These are phyloP conservation scores for Halichoerus grypus DNA, from an alignment of 2,113 vertebrate species.

Conservation along the genomic window DNA sequence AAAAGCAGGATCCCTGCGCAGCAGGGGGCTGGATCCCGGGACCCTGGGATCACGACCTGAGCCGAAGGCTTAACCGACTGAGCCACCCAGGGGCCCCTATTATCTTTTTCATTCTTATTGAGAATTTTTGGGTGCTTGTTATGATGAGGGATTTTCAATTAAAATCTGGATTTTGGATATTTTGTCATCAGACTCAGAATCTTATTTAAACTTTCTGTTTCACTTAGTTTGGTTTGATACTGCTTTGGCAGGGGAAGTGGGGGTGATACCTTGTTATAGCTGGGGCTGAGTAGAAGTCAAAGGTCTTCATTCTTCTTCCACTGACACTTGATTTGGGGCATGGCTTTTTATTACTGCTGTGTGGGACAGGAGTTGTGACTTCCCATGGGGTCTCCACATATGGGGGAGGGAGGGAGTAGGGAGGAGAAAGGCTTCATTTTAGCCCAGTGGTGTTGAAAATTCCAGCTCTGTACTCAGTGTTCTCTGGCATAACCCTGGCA, in stretches of 20 bases:
- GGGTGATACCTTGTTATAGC: background rate
- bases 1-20: background rate
- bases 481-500: background rate
- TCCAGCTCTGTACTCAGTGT: background rate
- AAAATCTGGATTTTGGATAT: background rate
- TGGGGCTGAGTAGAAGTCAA: background rate
- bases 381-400: background rate
- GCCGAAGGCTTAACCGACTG: background rate
- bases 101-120: background rate
- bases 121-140: background rate
- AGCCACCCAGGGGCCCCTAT: background rate
- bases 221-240: background rate
- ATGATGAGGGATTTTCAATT: background rate
- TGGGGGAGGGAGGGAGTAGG: background rate
- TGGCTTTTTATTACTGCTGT: background rate
- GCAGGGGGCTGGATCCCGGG: no score
- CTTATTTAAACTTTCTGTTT: background rate
- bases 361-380: background rate
- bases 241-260: background rate
- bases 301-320: background rate
- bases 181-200: background rate
- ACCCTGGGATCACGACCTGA: background rate
- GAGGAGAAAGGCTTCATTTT: background rate
- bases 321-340: background rate
- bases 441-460: background rate